A percentile compares a stretch with the other conserved stretches of the same genome.
Evolutionary conservation across 64 coral and sea anemone species (phyloP).

Genomic region (Dendrophyllia cribrosa): DNA sequence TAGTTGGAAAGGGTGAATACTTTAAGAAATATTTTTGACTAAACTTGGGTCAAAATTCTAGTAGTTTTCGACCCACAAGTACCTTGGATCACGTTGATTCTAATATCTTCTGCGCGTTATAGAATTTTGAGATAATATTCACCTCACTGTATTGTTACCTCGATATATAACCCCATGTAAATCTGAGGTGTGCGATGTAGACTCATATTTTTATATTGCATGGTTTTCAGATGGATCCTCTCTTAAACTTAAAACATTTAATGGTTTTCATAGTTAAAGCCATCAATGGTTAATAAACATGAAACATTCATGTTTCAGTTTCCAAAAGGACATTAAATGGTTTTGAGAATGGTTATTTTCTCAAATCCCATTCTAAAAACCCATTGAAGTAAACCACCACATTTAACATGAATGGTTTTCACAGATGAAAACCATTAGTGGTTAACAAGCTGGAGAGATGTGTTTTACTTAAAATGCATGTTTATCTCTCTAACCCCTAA

Average conservation of each 20-base stretch:
- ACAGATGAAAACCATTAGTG: too few species aligned
- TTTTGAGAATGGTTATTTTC: not conserved
- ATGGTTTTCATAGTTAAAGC: too few species aligned
- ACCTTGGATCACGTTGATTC: not conserved
- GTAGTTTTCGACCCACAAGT: not conserved
- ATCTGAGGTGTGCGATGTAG: constrained; percentile 9
- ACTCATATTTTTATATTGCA: constrained; percentile 24
- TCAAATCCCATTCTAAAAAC: not conserved
- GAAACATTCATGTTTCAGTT: not conserved
- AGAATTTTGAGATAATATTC: constrained; percentile 7
- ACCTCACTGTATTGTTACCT: not conserved
- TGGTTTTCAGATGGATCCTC: constrained; percentile 38
- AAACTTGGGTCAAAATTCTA: not conserved
- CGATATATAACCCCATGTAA: not conserved
- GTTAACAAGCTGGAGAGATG: too few species aligned
- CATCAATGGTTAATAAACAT: too few species aligned
- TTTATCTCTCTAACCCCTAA: not conserved
- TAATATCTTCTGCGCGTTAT: not conserved
- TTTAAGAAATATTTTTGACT: not conserved
- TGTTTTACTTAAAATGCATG: too few species aligned
- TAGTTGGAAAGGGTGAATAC: not conserved
- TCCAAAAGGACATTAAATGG: not conserved
- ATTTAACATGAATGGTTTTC: not conserved
- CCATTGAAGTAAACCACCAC: not conserved
- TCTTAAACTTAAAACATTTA: too few species aligned